Conservation (phyloP, 2,797 vertebrate genomes). For the Capromys pilorides region DNA sequence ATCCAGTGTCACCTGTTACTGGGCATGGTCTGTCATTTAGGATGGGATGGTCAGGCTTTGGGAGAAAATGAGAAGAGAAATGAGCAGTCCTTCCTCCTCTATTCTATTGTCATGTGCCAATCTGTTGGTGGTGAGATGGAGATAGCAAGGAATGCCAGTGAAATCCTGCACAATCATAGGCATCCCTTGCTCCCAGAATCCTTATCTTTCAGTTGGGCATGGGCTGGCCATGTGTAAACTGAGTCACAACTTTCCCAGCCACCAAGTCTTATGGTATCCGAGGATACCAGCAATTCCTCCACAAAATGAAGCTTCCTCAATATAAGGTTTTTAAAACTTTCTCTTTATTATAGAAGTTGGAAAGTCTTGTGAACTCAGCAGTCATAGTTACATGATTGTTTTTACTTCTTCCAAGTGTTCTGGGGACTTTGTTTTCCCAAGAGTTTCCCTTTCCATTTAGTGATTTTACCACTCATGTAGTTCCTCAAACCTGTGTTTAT, state of each 20-base stretch:
- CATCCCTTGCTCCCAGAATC: background rate
- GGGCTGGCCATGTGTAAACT: background rate
- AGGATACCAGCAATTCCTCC: background rate
- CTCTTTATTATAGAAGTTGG: background rate
- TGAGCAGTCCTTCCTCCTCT: background rate
- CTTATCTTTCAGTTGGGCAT: background rate
- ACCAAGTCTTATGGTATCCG: background rate
- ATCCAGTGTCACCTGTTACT: background rate
- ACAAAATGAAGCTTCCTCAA: background rate
- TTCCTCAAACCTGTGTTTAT: constrained; percentile 22
- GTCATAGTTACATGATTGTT: background rate
- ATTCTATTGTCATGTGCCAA: background rate
- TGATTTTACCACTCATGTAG: background rate
- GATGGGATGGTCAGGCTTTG: background rate
- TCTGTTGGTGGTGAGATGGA: background rate
- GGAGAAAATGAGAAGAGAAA: background rate
- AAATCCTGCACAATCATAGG: background rate
- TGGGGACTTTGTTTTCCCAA: background rate
- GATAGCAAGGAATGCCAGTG: background rate
- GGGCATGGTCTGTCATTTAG: background rate
- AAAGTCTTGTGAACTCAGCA: background rate
- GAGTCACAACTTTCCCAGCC: background rate
- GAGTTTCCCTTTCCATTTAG: background rate
- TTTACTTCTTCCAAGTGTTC: background rate
- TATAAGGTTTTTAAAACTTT: background rate